phyloP scores from a whole-genome alignment of 2,888 invertebrate genomes.

The Drosophila helvetica region DNA sequence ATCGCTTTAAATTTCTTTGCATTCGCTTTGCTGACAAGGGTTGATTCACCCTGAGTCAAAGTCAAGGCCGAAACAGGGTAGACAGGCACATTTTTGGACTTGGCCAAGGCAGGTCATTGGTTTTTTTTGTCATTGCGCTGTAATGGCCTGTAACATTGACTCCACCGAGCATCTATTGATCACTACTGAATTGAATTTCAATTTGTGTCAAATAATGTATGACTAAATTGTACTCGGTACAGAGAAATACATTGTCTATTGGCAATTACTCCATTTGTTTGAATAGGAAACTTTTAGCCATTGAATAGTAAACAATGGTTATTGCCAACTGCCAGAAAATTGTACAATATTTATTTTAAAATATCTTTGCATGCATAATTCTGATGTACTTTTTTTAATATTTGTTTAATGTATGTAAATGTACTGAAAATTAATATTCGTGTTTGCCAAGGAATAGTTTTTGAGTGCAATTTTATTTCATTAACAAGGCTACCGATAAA shows the following conservation, averaged over 20 bases:
- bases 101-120: neutral
- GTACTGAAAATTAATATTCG: no score
- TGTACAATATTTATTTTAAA: no score
- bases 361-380: neutral
- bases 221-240: neutral
- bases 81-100: neutral
- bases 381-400: no score
- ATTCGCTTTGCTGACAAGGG: neutral
- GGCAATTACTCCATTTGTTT: no score
- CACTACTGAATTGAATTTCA: neutral
- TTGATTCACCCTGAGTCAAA: neutral
- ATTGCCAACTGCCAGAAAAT: neutral
- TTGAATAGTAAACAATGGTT: neutral
- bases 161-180: neutral
- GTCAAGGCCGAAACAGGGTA: neutral
- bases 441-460: no score
- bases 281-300: neutral
- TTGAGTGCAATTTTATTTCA: no score
- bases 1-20: neutral
- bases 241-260: no score
- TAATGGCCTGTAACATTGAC: neutral
- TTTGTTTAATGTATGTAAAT: neutral
- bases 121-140: neutral
- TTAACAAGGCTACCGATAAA: no score
- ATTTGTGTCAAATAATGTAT: neutral